Evolutionary conservation across 2,113 vertebrate genomes (phyloP).

Genomic region (Neodontobutis hainanensis): DNA sequence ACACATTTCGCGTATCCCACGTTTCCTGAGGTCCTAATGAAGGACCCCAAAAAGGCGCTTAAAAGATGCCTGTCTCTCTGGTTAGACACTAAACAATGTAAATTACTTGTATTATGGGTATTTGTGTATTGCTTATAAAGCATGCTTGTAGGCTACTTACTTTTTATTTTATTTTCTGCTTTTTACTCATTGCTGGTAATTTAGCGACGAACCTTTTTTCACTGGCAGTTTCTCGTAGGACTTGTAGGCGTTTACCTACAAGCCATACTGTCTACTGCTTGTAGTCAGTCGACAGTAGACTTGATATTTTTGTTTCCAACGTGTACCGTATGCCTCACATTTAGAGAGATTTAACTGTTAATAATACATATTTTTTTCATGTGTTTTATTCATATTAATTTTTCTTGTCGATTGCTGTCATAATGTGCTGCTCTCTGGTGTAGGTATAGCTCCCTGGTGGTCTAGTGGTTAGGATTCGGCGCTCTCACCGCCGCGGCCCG

Average conservation of each 20-base stretch:
- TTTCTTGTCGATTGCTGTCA: too few relatives aligned
- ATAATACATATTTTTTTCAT: background rate
- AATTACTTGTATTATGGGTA: accelerated
- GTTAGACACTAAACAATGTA: background rate
- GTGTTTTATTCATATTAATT: too few relatives aligned
- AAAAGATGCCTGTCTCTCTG: slow-evolving; percentile 34
- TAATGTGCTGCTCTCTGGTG: too few relatives aligned
- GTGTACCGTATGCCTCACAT: too few relatives aligned
- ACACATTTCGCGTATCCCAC: slow-evolving; percentile 70
- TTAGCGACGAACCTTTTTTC: background rate
- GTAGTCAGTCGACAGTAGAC: too few relatives aligned
- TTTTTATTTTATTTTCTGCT: background rate
- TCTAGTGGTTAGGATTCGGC: slow-evolving; percentile 76
- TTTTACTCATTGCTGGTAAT: accelerated
- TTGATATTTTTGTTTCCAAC: too few relatives aligned
- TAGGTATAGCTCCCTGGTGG: slow-evolving; percentile 68
- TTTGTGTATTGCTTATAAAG: background rate
- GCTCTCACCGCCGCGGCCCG: slow-evolving; percentile 66
- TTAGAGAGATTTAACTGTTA: background rate
- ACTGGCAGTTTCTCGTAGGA: slow-evolving; percentile 36
- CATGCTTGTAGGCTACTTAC: too few relatives aligned
- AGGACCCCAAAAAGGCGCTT: slow-evolving; percentile 42
- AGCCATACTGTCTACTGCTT: too few relatives aligned
- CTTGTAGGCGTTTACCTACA: slow-evolving; percentile 3
- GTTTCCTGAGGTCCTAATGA: slow-evolving; percentile 65